A percentile compares a stretch with the other conserved stretches of the same genome.
Evolutionary conservation across 2,797 vertebrate genomes (phyloP).

Genomic region (Nyctalus aviator): DNA sequence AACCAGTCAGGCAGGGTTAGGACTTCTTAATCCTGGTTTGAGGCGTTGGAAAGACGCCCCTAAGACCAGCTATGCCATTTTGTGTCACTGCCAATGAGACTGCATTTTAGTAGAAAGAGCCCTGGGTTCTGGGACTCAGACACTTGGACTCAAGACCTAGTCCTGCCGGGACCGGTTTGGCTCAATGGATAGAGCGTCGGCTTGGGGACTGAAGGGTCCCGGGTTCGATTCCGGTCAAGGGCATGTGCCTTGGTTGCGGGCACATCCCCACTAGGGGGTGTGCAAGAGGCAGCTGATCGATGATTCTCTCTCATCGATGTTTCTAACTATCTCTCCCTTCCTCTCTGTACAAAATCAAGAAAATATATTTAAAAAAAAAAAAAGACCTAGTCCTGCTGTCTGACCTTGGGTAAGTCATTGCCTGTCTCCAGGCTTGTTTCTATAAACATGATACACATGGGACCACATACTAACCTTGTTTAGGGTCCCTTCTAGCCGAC

Average conservation of each 20-base stretch:
- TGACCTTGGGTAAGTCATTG: background rate
- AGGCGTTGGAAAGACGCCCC: background rate
- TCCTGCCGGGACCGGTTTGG: too few species aligned
- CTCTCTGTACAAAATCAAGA: too few species aligned
- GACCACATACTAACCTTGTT: background rate
- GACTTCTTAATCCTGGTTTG: background rate
- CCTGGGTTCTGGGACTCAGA: background rate
- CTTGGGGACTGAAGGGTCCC: too few species aligned
- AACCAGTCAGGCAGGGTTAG: background rate
- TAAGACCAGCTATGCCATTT: background rate
- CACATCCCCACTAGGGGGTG: too few species aligned
- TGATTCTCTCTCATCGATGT: too few species aligned
- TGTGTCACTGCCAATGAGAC: background rate
- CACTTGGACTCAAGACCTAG: background rate
- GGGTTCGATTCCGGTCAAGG: too few species aligned
- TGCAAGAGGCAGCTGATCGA: too few species aligned
- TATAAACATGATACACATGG: background rate
- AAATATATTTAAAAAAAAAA: too few species aligned
- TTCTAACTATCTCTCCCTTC: too few species aligned
- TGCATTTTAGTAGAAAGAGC: background rate
- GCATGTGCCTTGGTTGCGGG: too few species aligned
- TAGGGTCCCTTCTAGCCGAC: background rate
- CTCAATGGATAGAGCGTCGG: too few species aligned
- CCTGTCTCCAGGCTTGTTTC: background rate
- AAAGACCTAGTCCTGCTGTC: background rate